A percentile compares a stretch with the other conserved stretches of the same genome.
These are phyloP conservation scores for Lysandra bellargus DNA, from an alignment of 2,888 invertebrate genomes.

Conservation along the genomic window DNA sequence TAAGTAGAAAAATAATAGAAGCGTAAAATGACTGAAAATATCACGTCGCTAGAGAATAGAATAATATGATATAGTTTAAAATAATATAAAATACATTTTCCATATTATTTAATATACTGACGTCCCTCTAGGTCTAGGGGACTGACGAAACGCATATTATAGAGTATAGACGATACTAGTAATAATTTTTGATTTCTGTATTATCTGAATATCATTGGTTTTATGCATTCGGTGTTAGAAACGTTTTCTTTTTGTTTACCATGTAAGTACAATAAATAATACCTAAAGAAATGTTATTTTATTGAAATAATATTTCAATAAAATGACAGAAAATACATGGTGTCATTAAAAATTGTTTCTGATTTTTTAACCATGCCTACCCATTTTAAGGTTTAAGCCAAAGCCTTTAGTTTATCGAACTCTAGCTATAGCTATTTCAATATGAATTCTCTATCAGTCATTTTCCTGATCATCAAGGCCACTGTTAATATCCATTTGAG, in stretches of 20 bases:
- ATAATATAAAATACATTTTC: not conserved
- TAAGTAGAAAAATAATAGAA: not conserved
- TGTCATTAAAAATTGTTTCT: no score
- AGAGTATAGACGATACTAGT: not conserved
- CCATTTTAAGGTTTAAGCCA: no score
- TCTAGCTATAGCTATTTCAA: not conserved
- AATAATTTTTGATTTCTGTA: not conserved
- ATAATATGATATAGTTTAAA: not conserved
- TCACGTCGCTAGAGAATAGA: not conserved
- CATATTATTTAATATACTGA: not conserved
- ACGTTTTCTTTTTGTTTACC: not conserved
- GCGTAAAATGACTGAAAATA: not conserved
- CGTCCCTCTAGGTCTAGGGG: not conserved
- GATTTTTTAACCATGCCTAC: no score
- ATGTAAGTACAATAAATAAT: no score
- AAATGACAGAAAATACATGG: no score
- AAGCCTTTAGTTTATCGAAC: no score
- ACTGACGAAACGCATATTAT: not conserved
- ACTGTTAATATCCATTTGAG: constrained; percentile 1
- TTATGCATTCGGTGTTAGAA: not conserved
- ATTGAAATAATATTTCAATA: no score
- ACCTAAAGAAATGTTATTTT: no score
- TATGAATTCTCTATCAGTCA: not conserved
- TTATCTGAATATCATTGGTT: no score
- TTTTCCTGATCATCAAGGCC: not conserved